Conservation (phyloP, 2,113 vertebrate species). For the Lates calcarifer region DNA sequence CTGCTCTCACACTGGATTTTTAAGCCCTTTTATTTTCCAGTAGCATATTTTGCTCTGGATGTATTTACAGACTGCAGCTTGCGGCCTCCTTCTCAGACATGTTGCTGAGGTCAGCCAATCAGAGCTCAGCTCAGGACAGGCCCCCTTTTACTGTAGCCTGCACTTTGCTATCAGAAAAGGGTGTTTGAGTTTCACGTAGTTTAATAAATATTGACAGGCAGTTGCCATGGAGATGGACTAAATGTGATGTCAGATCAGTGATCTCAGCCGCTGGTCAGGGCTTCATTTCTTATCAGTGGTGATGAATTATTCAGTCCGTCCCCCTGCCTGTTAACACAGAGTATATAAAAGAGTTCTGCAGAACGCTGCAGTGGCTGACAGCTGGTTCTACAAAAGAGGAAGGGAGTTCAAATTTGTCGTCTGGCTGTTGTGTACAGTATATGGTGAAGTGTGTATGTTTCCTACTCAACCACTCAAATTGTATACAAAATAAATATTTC, state of each 20-base stretch:
- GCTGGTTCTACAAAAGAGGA: too few species aligned
- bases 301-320: slow-evolving; percentile 46
- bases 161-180: slow-evolving; percentile 10
- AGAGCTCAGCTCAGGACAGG: neutral
- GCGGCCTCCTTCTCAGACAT: neutral
- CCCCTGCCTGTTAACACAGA: neutral
- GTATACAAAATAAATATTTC: too few species aligned
- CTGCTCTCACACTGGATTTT: slow-evolving; percentile 5
- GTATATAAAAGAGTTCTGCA: slow-evolving; percentile 8
- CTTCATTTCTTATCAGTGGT: slow-evolving; percentile 5
- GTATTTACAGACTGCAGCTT: neutral
- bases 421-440: too few species aligned
- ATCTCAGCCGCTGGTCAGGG: slow-evolving; percentile 16
- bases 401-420: too few species aligned
- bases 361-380: slow-evolving; percentile 26
- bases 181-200: slow-evolving; percentile 17
- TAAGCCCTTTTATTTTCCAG: neutral
- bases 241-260: slow-evolving; percentile 22
- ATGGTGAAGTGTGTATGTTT: too few species aligned
- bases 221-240: slow-evolving; percentile 22
- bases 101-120: slow-evolving; percentile 30
- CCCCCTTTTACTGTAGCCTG: neutral
- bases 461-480: too few species aligned
- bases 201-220: slow-evolving; percentile 33
- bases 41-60: neutral